Conservation (phyloP, 2,888 invertebrate genomes). For the Allygus modestus region DNA sequence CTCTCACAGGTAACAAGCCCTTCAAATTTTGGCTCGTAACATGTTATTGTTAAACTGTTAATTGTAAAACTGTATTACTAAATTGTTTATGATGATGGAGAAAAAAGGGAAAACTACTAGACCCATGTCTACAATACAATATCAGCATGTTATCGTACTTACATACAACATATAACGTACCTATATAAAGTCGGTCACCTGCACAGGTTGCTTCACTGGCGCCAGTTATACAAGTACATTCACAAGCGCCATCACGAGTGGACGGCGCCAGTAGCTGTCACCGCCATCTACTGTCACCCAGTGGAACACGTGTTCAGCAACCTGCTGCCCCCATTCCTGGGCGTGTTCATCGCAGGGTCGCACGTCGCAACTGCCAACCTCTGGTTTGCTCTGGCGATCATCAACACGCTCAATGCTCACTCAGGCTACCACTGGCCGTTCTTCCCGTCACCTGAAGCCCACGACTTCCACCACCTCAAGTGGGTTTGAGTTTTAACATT, state of each 20-base stretch:
- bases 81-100: too few relatives aligned
- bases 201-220: slow-evolving; percentile 85
- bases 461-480: slow-evolving; percentile 93
- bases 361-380: slow-evolving; percentile 88
- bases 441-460: slow-evolving; percentile 90
- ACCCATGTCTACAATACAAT: too few relatives aligned
- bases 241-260: slow-evolving; percentile 94
- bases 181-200: too few relatives aligned
- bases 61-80: too few relatives aligned
- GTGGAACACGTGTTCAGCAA: slow-evolving; percentile 87
- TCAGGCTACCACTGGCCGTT: slow-evolving; percentile 92
- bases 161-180: too few relatives aligned
- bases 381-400: slow-evolving; percentile 88
- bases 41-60: not conserved
- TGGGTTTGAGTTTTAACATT: too few relatives aligned
- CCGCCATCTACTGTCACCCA: slow-evolving; percentile 89
- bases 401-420: slow-evolving; percentile 88
- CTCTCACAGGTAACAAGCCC: slow-evolving; percentile 81
- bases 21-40: slow-evolving; percentile 1
- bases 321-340: slow-evolving; percentile 85
- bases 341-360: slow-evolving; percentile 85
- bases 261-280: slow-evolving; percentile 91
- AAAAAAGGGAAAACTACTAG: too few relatives aligned
- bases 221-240: slow-evolving; percentile 86
- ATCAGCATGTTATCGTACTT: too few relatives aligned